phyloP scores from a whole-genome alignment of 2,797 vertebrate genomes.

The Borostomias antarcticus region DNA sequence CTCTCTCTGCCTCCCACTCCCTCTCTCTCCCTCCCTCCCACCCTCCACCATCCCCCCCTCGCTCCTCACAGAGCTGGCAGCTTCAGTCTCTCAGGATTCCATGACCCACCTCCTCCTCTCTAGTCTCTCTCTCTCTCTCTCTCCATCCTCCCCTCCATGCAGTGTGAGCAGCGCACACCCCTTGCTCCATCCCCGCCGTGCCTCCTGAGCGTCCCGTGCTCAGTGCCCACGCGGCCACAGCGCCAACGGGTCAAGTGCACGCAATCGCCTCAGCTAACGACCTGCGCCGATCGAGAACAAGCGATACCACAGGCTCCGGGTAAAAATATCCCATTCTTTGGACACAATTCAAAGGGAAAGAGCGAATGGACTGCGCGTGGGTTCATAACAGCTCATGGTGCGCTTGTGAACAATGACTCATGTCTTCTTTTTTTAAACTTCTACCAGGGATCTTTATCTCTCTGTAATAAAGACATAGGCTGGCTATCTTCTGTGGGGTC shows the following conservation, averaged over 20 bases:
- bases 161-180: not conserved
- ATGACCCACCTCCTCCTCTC: not conserved
- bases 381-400: constrained; percentile 5
- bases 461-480: not conserved
- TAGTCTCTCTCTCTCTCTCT: not conserved
- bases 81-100: no score
- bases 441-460: not conserved
- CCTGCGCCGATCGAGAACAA: constrained; percentile 60
- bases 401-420: constrained; percentile 38
- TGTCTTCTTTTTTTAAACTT: constrained; percentile 35
- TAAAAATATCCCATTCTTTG: constrained; percentile 61
- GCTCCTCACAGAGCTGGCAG: not conserved
- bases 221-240: constrained; percentile 44
- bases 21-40: not conserved
- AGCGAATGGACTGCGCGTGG: constrained; percentile 51
- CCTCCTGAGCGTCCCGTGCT: constrained; percentile 33
- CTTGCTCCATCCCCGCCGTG: not conserved
- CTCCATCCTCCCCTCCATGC: constrained; percentile 1
- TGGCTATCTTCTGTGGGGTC: constrained; percentile 3
- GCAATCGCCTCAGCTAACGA: constrained; percentile 62
- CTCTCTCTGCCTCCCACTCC: constrained; percentile 16
- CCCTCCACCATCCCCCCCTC: not conserved
- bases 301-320: constrained; percentile 49
- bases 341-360: constrained; percentile 56
- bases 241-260: constrained; percentile 66